These are phyloP conservation scores for Nothoprocta pentlandii DNA, from an alignment of 2,113 vertebrate species.

Conservation along the genomic window DNA sequence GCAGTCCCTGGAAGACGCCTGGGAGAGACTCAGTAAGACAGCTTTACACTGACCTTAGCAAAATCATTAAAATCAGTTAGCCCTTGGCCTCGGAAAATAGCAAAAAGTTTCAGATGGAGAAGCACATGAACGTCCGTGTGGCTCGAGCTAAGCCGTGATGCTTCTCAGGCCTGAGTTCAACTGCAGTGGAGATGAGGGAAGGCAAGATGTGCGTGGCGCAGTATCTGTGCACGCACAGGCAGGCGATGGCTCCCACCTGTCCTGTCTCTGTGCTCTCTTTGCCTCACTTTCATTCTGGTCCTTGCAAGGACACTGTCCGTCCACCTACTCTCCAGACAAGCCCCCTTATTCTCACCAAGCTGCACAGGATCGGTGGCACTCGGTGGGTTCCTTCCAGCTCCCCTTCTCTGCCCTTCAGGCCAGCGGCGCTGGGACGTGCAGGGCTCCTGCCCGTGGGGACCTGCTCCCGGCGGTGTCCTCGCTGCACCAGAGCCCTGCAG, in stretches of 20 bases:
- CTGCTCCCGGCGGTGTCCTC: background rate
- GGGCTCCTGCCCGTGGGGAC: background rate
- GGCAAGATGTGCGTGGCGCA: background rate
- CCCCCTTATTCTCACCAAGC: background rate
- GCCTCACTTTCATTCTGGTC: background rate
- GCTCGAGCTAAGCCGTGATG: background rate
- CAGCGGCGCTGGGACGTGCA: background rate
- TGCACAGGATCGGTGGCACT: rapidly evolving
- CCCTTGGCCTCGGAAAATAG: background rate
- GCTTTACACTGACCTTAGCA: background rate
- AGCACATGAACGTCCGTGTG: rapidly evolving
- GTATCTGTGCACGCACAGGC: background rate
- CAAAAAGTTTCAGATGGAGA: background rate
- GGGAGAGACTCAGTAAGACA: background rate
- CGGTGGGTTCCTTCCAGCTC: background rate
- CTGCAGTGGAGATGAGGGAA: background rate
- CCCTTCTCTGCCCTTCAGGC: constrained; percentile 28
- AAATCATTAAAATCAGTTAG: background rate
- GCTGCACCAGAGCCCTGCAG: constrained; percentile 48
- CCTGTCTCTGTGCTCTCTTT: rapidly evolving
- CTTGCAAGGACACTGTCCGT: background rate
- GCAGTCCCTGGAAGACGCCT: background rate
- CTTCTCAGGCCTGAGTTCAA: too few relatives aligned
- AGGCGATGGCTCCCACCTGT: background rate
- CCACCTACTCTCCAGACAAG: background rate